phyloP scores from a whole-genome alignment of 2,113 vertebrate species.

The Cyanoramphus novaezelandiae region DNA sequence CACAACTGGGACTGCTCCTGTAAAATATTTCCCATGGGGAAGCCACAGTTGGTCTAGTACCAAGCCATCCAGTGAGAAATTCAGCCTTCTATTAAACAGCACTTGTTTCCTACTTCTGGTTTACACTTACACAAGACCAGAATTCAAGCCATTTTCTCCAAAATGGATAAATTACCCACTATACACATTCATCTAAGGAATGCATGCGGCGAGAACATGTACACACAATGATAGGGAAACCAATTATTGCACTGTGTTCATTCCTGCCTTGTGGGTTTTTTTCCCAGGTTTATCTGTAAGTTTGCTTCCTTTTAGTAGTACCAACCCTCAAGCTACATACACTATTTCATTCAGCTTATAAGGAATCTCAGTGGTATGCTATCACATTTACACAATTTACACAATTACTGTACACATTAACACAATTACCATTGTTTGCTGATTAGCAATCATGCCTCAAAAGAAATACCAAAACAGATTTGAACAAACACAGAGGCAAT shows the following conservation, averaged over 20 bases:
- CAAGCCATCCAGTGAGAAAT: not conserved
- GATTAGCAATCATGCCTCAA: not conserved
- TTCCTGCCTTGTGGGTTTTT: not conserved
- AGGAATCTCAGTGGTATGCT: not conserved
- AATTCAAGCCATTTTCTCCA: not conserved
- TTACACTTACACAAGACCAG: not conserved
- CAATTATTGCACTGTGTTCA: not conserved
- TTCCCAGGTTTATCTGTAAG: not conserved
- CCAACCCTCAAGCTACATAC: not conserved
- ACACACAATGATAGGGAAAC: not conserved
- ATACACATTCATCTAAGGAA: not conserved
- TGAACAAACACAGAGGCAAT: not conserved
- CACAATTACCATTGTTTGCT: not conserved
- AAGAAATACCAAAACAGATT: not conserved
- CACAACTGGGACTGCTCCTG: not conserved
- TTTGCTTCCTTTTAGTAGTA: not conserved
- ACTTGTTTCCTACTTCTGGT: not conserved
- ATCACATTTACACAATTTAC: not conserved
- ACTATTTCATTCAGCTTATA: not conserved
- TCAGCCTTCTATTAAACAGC: not conserved
- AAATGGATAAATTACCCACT: not conserved
- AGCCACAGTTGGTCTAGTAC: rapidly evolving
- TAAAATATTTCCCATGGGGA: rapidly evolving
- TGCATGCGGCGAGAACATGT: rapidly evolving
- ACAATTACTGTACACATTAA: not conserved